Base-by-base conservation (phyloP, 2,888 invertebrate genomes). In the Aporophyla nigra region DNA sequence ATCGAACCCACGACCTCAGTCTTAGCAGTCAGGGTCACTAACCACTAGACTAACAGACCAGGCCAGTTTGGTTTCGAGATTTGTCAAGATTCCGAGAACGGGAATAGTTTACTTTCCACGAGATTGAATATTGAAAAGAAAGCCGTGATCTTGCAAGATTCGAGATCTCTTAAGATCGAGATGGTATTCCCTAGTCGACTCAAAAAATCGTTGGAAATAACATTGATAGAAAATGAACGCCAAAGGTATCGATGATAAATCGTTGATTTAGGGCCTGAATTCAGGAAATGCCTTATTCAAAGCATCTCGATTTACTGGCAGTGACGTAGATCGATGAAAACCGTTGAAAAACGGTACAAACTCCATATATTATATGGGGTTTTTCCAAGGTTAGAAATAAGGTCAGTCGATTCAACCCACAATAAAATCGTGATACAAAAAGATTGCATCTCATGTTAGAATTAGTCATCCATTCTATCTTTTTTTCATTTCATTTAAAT, bases 331-430 rank as follows among this genome's bases (percentile, higher is more conserved):
- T 59, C 14, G 14, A 24, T 5, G 9, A 56, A 58, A 76, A 46
- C 53, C 27, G 33, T 33, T 33, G 33, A 33, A 33, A 33, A 33
- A 33, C 33, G 12, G 33, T 43, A 61, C 9, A 67, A 61, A 59
- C 2, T 58, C 3, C 6, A 58, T 33, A 10, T 21, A 78, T 40
- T 33, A 21, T 12, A 68, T 79, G 74, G 78, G 77, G 54, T 75
- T 84, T 85, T 79, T 70, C 62, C 72, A 74, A 76, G 67, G 77
- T 72, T 61, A 59, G 0, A 27, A n/a, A 33, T 46, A 83, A 85
- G 69, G 80, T 74, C 71, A 83, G 33, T 68, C 40, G 58, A 66
- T 53, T 40, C 40, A n/a, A 16, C 27, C 33, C 5, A 72, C 54
- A 76, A 80, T 84, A 62, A 58, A 33, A 78, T 61, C 70, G 21